Evolutionary conservation across 2,888 invertebrate species (phyloP), one percentile per base, ranked within the genome.

Genomic region (Hanleya hanleyi): DNA sequence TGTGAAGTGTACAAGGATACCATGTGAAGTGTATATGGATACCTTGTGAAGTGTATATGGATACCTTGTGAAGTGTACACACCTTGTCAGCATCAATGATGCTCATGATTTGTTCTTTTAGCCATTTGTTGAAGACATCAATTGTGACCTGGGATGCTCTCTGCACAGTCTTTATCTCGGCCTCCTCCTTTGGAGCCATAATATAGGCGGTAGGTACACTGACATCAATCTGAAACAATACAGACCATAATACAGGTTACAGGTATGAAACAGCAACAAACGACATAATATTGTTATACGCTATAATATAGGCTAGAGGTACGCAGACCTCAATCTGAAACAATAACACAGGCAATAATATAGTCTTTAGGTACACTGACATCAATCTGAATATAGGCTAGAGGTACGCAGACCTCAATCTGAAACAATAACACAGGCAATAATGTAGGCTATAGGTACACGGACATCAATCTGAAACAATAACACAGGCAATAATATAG

Each of bases 31-130:
- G n/a, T n/a, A n/a, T n/a, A n/a, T n/a, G n/a, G n/a, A n/a, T n/a
- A n/a, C n/a, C n/a, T n/a, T n/a, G n/a, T n/a, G n/a, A n/a, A n/a
- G n/a, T n/a, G n/a, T n/a, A n/a, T n/a, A n/a, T n/a, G n/a, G n/a
- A n/a, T n/a, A n/a, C n/a, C n/a, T n/a, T n/a, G n/a, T n/a, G n/a
- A n/a, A n/a, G 38, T 61, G 7, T 4, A 47, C 82, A 82, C 77
- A 90, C 90, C 87, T 91, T 97, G 90, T 99, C 99, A 4, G 96
- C 95, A 93, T 99, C 99, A 88, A 99, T 97, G 82, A 99, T 97
- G 90, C 98, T 98, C 95, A 99, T 97, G 80, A 99, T 96, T 91
- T 99, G 97, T 91, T 98, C 97, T 90, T 97, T 96, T 51, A 99
- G 93, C 91, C 97, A 98, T 91, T 99, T 99, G 66, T 95, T 96